Percentiles rank a stretch among this genome's conserved stretches.
Conservation (phyloP, 2,797 vertebrate genomes). For the Catostomus latipinnis region DNA sequence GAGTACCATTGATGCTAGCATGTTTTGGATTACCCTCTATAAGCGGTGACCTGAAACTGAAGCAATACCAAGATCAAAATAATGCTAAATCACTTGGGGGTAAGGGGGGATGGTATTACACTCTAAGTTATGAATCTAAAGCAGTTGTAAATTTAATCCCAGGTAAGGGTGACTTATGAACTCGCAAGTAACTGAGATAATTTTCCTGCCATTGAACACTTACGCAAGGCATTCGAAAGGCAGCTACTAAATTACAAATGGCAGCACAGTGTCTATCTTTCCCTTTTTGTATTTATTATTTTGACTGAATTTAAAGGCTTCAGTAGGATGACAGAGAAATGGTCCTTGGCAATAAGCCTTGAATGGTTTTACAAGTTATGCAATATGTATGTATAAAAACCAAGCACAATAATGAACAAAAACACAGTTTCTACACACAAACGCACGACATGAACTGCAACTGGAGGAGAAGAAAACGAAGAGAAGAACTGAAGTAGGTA, state of each 20-base stretch:
- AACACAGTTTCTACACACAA: constrained; percentile 9
- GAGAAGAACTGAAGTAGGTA: neutral
- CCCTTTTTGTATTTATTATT: neutral
- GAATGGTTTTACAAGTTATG: neutral
- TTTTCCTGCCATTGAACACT: neutral
- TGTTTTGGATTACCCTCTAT: neutral
- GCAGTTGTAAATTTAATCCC: neutral
- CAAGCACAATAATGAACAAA: neutral
- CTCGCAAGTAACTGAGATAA: constrained; percentile 14
- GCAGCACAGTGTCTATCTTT: neutral
- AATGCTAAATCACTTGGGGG: constrained; percentile 18
- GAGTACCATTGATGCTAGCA: constrained; percentile 1
- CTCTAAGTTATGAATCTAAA: constrained; percentile 13
- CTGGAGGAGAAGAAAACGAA: neutral
- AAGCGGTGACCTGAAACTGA: constrained; percentile 35
- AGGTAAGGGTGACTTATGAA: constrained; percentile 1
- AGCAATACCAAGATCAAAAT: constrained; percentile 24
- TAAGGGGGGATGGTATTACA: constrained; percentile 3
- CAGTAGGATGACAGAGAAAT: neutral
- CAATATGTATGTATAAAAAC: neutral
- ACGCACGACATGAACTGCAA: neutral
- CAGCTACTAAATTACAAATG: neutral
- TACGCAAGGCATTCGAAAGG: neutral
- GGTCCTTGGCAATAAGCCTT: neutral
- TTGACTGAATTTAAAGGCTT: neutral